Base-by-base conservation (phyloP, 1,140 invertebrate species). In the Pogonomyrmex californicus region DNA sequence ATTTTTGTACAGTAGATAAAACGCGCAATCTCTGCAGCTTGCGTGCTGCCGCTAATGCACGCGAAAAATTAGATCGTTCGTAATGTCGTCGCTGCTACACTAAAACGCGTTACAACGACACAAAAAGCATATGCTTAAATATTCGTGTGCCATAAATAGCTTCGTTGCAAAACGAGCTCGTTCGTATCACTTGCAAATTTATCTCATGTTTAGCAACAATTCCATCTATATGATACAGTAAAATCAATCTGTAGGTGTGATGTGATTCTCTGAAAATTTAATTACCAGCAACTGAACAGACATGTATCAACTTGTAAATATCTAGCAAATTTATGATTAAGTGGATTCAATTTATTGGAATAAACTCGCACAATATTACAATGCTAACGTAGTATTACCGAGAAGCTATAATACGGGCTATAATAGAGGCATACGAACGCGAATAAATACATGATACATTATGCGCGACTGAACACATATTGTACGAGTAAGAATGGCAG, bases 41-140 rank as follows among this genome's bases (percentile, higher is more conserved):
- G 79, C 79, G 79, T 73, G 68, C 9, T 60, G 66, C 30, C 33
- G 65, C 66, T 82, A 82, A 73, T 73, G 79, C 41, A 60, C 79
- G 79, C 68, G 79, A 83, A 44, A 75, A 83, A 83, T 83, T 75
- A 60, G 68, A 83, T 83, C 56, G 47, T 30, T 75, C 79, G 79
- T 83, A 75, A 83, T 75, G 68, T 60, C 68, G 54, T 71, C 70
- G 41, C 38, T 30, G 47, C 63, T n/a, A 68, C 23, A 36, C 47
- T 68, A 70, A 81, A 81, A 78, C 49, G 65, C 65, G 23, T 81
- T 81, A 71, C 68, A 81, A 44, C 41, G 30, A 81, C 65, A 12
- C 23, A 4, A 44, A 81, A 81, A 81, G 75, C 68, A 17, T 12
- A 23, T 10, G 54, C 7, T 75, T 83, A 73, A 83, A 83, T 83